A percentile compares a stretch with the other conserved stretches of the same genome.
phyloP scores from a whole-genome alignment of 2,797 vertebrate genomes.

The Nothura maculosa region DNA sequence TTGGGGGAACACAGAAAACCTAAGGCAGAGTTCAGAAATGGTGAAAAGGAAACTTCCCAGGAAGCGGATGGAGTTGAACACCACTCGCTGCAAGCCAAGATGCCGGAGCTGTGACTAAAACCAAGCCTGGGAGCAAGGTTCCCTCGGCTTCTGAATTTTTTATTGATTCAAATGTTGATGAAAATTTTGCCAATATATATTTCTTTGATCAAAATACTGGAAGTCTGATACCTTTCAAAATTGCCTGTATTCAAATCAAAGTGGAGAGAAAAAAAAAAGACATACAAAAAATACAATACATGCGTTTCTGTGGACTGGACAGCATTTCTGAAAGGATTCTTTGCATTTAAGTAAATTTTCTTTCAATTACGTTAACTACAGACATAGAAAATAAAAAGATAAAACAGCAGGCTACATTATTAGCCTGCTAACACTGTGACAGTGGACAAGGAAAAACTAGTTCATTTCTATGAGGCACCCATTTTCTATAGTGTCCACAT shows the following conservation, averaged over 20 bases:
- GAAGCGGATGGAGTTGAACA: neutral
- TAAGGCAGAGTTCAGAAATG: neutral
- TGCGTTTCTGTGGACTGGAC: neutral
- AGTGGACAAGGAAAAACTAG: neutral
- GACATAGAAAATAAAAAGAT: neutral
- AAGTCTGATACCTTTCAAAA: neutral
- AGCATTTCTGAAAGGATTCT: neutral
- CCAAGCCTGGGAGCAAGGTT: neutral
- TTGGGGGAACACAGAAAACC: neutral
- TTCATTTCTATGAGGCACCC: neutral
- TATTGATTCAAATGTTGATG: neutral
- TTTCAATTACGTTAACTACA: neutral
- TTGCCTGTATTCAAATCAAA: neutral
- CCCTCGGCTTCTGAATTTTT: neutral
- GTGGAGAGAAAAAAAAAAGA: neutral
- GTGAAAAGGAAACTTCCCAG: neutral
- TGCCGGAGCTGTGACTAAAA: neutral
- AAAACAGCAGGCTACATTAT: neutral
- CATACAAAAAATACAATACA: neutral
- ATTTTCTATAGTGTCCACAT: neutral
- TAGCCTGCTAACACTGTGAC: neutral
- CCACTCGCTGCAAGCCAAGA: neutral
- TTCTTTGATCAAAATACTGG: neutral
- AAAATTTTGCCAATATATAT: neutral
- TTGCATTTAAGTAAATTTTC: neutral